Percentiles rank a stretch among this genome's conserved stretches.
These are phyloP conservation scores for Lithosia quadra DNA, from an alignment of 2,888 invertebrate species.

Conservation along the genomic window DNA sequence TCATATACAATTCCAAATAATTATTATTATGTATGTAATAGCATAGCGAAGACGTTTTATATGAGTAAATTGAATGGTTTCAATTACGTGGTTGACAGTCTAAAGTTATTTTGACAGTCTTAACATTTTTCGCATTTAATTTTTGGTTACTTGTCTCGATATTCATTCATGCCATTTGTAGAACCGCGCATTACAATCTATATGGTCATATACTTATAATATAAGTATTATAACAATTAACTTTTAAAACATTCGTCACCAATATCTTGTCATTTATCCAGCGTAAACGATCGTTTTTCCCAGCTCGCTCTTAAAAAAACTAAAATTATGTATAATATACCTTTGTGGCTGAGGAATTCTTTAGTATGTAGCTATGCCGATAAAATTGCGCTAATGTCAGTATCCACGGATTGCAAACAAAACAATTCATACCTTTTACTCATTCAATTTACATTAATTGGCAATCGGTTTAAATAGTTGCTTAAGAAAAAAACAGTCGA, in stretches of 20 bases:
- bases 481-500: too few species aligned
- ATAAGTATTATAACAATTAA: not conserved
- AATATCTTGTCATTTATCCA: not conserved
- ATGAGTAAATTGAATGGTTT: not conserved
- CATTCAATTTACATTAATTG: too few species aligned
- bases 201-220: too few species aligned
- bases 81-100: not conserved
- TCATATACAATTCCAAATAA: not conserved
- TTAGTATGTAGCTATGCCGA: not conserved
- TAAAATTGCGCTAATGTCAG: not conserved
- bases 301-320: not conserved
- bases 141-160: not conserved
- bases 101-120: not conserved
- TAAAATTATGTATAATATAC: not conserved
- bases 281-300: not conserved
- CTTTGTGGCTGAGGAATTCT: not conserved
- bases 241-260: not conserved
- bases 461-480: too few species aligned
- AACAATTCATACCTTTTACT: not conserved
- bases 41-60: not conserved
- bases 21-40: too few species aligned
- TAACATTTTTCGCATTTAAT: not conserved
- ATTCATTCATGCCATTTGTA: not conserved
- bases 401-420: not conserved
- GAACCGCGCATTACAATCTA: not conserved